Evolutionary conservation across 2,888 invertebrate genomes (phyloP).

Genomic region (Drosophila macrospina): DNA sequence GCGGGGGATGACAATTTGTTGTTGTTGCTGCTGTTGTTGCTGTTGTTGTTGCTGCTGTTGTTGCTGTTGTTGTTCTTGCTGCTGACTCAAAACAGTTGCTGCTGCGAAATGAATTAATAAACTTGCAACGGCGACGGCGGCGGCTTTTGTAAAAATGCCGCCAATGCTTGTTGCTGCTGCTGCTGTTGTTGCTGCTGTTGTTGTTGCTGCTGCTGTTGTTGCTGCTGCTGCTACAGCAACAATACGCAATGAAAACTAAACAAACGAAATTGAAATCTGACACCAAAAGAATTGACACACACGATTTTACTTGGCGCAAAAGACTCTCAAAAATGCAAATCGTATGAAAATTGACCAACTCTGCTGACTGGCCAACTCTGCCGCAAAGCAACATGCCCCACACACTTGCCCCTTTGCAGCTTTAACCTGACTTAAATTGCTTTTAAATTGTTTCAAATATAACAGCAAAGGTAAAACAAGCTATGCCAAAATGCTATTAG

Average conservation of each 20-base stretch:
- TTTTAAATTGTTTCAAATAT: constrained; percentile 73
- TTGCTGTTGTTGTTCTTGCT: constrained; percentile 44
- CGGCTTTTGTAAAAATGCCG: constrained; percentile 78
- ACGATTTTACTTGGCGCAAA: constrained; percentile 42
- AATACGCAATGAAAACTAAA: constrained; percentile 73
- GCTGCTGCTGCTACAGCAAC: constrained; percentile 58
- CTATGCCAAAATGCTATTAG: constrained; percentile 54
- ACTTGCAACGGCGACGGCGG: constrained; percentile 77
- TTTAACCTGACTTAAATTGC: constrained; percentile 71
- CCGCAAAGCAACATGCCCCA: background rate
- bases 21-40: constrained; percentile 58
- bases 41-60: constrained; percentile 60
- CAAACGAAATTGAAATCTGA: constrained; percentile 81
- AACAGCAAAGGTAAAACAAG: constrained; percentile 24
- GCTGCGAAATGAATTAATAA: constrained; percentile 77
- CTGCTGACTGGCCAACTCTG: too few species aligned
- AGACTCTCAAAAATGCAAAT: constrained; percentile 63
- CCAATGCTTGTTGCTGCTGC: constrained; percentile 66
- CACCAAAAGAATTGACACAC: constrained; percentile 79
- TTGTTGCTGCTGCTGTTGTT: constrained; percentile 26
- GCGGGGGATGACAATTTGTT: constrained; percentile 78
- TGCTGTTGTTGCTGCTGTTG: constrained; percentile 30
- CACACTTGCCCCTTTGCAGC: constrained; percentile 7
- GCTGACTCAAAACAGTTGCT: constrained; percentile 73
- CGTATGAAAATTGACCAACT: constrained; percentile 61